phyloP scores from a whole-genome alignment of 2,113 vertebrate genomes.

The Sturnira hondurensis region DNA sequence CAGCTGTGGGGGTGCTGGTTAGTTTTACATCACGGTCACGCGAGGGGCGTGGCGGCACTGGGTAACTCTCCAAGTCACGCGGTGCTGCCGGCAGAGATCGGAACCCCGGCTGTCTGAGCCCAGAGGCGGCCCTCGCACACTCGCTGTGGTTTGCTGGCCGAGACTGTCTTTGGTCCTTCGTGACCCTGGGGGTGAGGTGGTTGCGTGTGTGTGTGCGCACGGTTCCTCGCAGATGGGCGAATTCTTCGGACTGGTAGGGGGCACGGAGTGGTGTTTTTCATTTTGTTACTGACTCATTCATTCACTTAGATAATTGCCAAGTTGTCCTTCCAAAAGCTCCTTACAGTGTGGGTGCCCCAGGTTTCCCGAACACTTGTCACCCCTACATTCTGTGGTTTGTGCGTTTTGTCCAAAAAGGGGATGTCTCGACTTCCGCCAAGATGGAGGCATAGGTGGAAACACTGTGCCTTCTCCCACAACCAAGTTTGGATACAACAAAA shows the following conservation, averaged over 20 bases:
- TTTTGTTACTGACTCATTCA: background rate
- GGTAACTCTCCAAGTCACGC: background rate
- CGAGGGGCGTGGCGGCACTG: background rate
- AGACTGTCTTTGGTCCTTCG: background rate
- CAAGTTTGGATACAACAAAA: no score
- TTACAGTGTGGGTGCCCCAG: no score
- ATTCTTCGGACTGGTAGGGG: background rate
- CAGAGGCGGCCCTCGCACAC: background rate
- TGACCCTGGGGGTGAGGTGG: background rate
- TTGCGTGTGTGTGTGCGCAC: no score
- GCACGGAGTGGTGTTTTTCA: background rate
- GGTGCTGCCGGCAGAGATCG: background rate
- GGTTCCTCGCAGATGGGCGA: background rate
- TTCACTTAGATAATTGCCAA: fast-evolving
- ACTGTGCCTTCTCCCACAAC: no score
- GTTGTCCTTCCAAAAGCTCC: background rate
- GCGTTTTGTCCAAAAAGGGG: background rate
- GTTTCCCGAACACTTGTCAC: fast-evolving
- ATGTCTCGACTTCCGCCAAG: no score
- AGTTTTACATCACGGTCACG: fast-evolving
- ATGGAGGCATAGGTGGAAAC: no score
- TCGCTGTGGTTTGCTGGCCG: fast-evolving
- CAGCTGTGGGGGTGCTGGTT: no score
- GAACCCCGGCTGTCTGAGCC: background rate
- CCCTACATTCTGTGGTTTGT: fast-evolving